Evolutionary conservation across 2,888 invertebrate genomes (phyloP), one percentile per base, ranked within the genome.

Genomic region (Phrixothrix hirtus): DNA sequence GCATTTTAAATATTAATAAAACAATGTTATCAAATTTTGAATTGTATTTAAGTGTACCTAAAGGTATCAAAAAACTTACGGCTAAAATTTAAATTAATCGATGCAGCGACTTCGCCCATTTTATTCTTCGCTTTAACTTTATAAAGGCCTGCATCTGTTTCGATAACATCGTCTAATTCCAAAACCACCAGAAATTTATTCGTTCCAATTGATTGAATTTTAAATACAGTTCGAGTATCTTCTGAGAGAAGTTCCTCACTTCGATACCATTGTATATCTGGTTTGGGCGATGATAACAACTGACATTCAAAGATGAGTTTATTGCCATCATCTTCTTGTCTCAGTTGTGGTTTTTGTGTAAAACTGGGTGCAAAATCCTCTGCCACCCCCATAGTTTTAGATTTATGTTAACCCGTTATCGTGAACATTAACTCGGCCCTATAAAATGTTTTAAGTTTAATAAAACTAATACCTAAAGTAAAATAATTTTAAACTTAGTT

Each of bases 291-390:
- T 64, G 90, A 88, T 69, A 91, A 78, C 69, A 95, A 82, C 77
- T 94, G 91, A 78, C 95, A 95, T 77, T 95, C 95, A 81, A 95
- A 95, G 69, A 95, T 86, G 73, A 95, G 85, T 73, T 92, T 88
- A 81, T 95, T 95, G 69, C 95, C 95, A 75, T 95, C 95, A 76
- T 95, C 95, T 76, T 96, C 96, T 78, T 97, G 95, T 65, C 95
- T 85, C 69, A 97, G 85, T 78, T 93, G 92, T 63, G 96, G 96
- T 87, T 96, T 96, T 82, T 95, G 94, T 66, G 94, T 93, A 83
- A 97, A 96, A 85, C 95, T 95, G 78, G 96, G 96, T 81, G 96
- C 95, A 82, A 94, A 90, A 80, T 95, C 94, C 79, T 95, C 95
- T 75, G 88, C 84, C 79, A 88, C 87, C 83, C 89, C 89, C 89